Evolutionary conservation across 2,113 vertebrate species (phyloP).

Genomic region (Mormyrus lacerda): DNA sequence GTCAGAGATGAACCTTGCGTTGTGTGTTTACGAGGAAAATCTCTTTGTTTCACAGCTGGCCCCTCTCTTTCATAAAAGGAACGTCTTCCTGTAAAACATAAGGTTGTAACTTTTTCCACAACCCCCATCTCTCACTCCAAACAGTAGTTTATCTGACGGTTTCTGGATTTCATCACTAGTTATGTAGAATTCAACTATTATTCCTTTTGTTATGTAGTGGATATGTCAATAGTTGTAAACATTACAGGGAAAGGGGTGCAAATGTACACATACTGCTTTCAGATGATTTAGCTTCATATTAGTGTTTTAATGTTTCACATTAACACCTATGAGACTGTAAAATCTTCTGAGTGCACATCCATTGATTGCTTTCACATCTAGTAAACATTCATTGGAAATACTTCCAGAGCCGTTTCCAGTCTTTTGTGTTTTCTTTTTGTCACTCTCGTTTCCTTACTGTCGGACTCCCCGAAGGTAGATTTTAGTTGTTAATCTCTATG

Average conservation of each 20-base stretch:
- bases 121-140: not conserved
- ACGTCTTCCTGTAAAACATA: not conserved
- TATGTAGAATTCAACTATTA: not conserved
- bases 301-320: not conserved
- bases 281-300: not conserved
- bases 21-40: not conserved
- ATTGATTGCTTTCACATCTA: not conserved
- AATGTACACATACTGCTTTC: not conserved
- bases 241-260: not conserved
- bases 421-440: not conserved
- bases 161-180: not conserved
- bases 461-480: not conserved
- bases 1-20: not conserved
- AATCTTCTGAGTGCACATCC: not conserved
- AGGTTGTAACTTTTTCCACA: not conserved
- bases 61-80: not conserved
- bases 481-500: not conserved
- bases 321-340: not conserved
- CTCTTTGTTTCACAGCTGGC: not conserved
- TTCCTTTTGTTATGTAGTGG: not conserved
- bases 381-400: not conserved
- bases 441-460: not conserved
- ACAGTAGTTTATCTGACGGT: not conserved
- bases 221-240: not conserved
- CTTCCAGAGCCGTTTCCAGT: not conserved